phyloP scores from a whole-genome alignment of 2,888 invertebrate species.

The Pecten maximus region DNA sequence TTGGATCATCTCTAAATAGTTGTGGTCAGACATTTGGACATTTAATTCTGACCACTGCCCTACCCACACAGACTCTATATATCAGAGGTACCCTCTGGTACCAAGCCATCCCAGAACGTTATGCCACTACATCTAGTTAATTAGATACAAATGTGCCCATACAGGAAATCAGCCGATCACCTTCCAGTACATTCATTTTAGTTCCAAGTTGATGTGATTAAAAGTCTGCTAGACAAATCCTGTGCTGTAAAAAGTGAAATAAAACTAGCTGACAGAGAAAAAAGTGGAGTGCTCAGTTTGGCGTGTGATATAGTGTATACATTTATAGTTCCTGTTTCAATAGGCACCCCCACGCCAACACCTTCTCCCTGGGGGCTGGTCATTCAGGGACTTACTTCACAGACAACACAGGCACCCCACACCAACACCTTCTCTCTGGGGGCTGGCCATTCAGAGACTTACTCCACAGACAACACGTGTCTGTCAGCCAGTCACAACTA shows the following conservation, averaged over 20 bases:
- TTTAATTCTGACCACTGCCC: neutral
- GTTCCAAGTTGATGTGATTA: neutral
- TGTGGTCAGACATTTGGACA: conserved; percentile 22
- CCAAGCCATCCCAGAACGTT: neutral
- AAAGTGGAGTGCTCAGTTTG: neutral
- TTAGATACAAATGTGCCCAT: neutral
- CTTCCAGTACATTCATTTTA: conserved; percentile 4
- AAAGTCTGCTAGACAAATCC: neutral
- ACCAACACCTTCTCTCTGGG: neutral
- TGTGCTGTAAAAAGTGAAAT: conserved; percentile 1
- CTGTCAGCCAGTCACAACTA: neutral
- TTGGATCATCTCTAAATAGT: neutral
- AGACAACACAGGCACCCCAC: neutral
- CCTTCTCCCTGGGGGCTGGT: neutral
- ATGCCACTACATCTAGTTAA: neutral
- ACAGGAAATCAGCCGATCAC: conserved; percentile 7
- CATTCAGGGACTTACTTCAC: neutral
- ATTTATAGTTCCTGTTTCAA: neutral
- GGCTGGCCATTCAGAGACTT: neutral
- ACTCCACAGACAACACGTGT: neutral
- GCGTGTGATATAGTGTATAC: neutral
- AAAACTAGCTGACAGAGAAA: neutral
- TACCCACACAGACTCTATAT: neutral
- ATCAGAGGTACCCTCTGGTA: neutral
- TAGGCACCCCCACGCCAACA: neutral